Evolutionary conservation across 2,797 vertebrate species (phyloP), one percentile per base, ranked within the genome.

Genomic region (Kryptolebias ocellatus): DNA sequence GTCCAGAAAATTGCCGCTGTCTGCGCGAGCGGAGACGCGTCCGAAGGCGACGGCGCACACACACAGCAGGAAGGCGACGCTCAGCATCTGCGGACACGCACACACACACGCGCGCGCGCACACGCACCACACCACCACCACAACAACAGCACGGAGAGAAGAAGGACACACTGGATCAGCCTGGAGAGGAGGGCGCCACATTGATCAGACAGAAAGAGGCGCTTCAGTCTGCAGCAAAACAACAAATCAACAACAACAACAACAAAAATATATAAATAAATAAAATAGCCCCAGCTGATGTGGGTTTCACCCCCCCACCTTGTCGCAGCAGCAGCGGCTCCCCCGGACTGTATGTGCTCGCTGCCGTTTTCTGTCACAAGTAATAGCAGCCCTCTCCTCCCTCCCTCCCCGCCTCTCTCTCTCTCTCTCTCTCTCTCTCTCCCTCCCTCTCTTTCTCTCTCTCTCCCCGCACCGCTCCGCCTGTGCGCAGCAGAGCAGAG

Each of bases 1-100:
- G 83, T 98, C 96, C 94, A 98, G 92, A 89, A 97, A 97, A 98
- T 97, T 97, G 61, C 95, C 94, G 93, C 92, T 93, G 92, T 96
- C 95, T 70, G 95, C 91, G 85, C 94, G 94, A 86, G 93, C 94
- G 67, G 90, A 92, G 84, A 93, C 92, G 87, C 81, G 93, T 90
- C 92, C 92, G 83, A 93, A 90, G 74, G 94, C 94, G 90, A 95
- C 93, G 11, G 93, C 95, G 77, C 92, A 96, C 90, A 96, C 90
- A 81, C 94, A 96, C 87, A 95, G 79, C 75, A 96, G 20, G 20
- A 24, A 76, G 85, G 94, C 94, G 75, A 94, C 93, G 93, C 91
- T 81, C 86, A 94, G 90, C 93, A 94, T 94, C 92, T 93, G 91
- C 85, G 90, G 86, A 86, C 83, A 89, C 81, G 87, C 34, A 37